phyloP scores from a whole-genome alignment of 2,888 invertebrate species.

The Choristoneura rosaceana region DNA sequence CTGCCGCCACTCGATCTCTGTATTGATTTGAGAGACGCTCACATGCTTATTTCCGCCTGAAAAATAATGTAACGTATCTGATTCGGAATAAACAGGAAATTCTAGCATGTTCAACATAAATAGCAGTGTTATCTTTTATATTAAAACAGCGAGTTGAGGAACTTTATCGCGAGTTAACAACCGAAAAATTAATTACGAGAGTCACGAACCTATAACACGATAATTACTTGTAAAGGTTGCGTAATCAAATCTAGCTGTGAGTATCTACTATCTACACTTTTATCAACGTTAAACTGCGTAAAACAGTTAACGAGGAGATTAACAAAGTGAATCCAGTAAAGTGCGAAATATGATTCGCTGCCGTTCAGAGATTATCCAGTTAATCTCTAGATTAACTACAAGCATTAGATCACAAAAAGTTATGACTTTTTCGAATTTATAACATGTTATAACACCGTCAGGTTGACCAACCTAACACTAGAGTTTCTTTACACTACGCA shows the following conservation, averaged over 20 bases:
- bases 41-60: not conserved
- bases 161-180: constrained; percentile 59
- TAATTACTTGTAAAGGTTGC: constrained; percentile 63
- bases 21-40: constrained; percentile 28
- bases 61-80: constrained; percentile 2
- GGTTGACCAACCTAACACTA: too few relatives aligned
- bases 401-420: not conserved
- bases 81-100: not conserved
- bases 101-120: constrained; percentile 1
- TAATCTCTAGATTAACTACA: not conserved
- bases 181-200: constrained; percentile 67
- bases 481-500: too few relatives aligned
- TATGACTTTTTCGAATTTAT: not conserved
- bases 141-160: constrained; percentile 59
- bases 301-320: not conserved
- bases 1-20: constrained; percentile 1
- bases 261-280: not conserved
- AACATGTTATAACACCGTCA: too few relatives aligned
- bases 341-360: constrained; percentile 6
- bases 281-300: not conserved
- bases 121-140: constrained; percentile 49
- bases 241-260: not conserved
- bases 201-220: constrained; percentile 61
- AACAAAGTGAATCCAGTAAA: not conserved
- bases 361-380: not conserved